Percentiles rank a stretch among this genome's conserved stretches.
Evolutionary conservation across 1,140 invertebrate species (phyloP).

Genomic region (Scylla paramamosain): DNA sequence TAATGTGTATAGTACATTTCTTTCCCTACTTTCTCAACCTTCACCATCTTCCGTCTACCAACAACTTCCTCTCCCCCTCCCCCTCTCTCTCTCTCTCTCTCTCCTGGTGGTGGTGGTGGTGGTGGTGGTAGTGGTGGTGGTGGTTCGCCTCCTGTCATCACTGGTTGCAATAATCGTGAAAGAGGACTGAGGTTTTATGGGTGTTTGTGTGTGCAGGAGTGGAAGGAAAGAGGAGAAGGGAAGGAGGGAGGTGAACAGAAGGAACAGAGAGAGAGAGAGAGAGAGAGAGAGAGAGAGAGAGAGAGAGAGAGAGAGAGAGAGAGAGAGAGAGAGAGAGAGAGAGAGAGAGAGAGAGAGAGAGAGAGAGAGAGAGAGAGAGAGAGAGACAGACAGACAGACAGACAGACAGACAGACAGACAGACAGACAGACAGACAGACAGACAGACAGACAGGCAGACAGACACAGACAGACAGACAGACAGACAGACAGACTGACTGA

Average conservation of each 20-base stretch:
- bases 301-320: background rate
- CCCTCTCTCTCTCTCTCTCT: background rate
- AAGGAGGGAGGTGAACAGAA: background rate
- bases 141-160: too few species aligned
- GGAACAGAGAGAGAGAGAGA: background rate
- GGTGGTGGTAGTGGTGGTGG: too few species aligned
- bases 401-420: too few species aligned
- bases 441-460: too few species aligned
- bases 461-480: background rate
- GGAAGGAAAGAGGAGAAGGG: background rate
- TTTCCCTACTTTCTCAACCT: background rate
- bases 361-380: slow-evolving; percentile 1
- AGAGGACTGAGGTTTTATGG: too few species aligned
- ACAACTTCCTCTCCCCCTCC: background rate
- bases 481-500: too few species aligned
- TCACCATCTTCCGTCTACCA: background rate
- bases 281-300: background rate
- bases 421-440: too few species aligned
- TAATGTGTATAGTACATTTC: background rate
- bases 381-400: background rate
- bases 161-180: too few species aligned
- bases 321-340: background rate
- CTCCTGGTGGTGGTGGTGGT: too few species aligned
- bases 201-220: background rate
- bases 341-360: background rate